Conservation (phyloP, 2,888 invertebrate genomes). For the Eumerus sabulonum region DNA sequence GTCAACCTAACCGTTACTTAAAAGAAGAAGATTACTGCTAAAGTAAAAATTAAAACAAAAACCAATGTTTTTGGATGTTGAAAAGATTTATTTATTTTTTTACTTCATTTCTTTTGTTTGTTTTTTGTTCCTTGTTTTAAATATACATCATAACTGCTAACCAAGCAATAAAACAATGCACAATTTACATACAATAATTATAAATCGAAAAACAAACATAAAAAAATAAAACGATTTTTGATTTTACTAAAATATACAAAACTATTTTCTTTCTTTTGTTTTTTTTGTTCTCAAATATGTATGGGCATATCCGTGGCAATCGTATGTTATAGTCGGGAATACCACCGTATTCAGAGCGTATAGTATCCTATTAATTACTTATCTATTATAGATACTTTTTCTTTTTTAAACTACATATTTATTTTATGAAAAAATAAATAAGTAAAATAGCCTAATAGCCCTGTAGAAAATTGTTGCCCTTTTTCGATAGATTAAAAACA, state of each 20-base stretch:
- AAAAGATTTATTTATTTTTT: constrained; percentile 62
- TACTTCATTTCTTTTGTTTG: constrained; percentile 49
- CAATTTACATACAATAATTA: constrained; percentile 43
- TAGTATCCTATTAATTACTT: constrained; percentile 1
- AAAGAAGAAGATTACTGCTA: no score
- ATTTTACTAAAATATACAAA: constrained; percentile 15
- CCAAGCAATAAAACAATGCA: constrained; percentile 62
- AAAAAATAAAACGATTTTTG: constrained; percentile 19
- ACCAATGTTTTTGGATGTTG: constrained; percentile 45
- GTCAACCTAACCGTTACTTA: no score
- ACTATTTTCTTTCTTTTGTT: no score
- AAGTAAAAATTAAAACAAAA: no score
- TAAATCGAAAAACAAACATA: constrained; percentile 33
- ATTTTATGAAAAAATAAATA: background rate
- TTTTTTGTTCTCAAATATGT: no score
- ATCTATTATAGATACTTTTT: no score
- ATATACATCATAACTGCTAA: constrained; percentile 65
- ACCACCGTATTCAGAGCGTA: constrained; percentile 14
- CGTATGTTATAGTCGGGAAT: constrained; percentile 2
- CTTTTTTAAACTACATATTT: no score
- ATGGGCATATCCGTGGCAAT: constrained; percentile 23
- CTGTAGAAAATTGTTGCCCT: constrained; percentile 56
- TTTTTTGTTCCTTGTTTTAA: constrained; percentile 11
- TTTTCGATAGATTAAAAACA: constrained; percentile 2
- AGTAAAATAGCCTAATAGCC: constrained; percentile 13